Evolutionary conservation across 2,113 vertebrate species (phyloP).

Genomic region (Nansenia antarctica): DNA sequence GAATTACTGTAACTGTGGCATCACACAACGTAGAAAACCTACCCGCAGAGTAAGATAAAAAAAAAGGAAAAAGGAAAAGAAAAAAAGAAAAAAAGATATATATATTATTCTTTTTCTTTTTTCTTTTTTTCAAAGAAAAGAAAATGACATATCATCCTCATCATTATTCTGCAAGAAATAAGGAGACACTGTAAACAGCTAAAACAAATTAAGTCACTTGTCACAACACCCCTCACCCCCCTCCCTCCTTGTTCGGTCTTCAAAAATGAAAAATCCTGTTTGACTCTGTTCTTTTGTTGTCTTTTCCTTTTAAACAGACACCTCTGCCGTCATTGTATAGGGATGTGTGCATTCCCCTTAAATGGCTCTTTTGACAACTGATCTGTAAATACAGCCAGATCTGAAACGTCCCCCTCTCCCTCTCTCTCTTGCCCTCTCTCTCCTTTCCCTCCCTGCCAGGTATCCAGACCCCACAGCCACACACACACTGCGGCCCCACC

Average conservation of each 20-base stretch:
- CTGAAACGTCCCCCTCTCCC: constrained; percentile 84
- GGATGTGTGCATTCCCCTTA: constrained; percentile 88
- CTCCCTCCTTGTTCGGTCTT: constrained; percentile 60
- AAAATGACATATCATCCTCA: background rate
- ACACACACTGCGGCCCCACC: constrained; percentile 29
- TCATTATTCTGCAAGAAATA: constrained; percentile 55
- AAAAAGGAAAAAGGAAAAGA: background rate
- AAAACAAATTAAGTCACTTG: constrained; percentile 74
- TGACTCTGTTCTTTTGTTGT: constrained; percentile 67
- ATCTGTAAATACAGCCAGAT: constrained; percentile 99
- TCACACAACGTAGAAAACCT: constrained; percentile 33
- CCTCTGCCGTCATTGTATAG: constrained; percentile 62
- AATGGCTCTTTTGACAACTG: constrained; percentile 92
- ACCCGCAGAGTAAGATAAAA: constrained; percentile 43
- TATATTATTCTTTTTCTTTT: too few species aligned
- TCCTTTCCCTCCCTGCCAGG: constrained; percentile 32
- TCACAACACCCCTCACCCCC: constrained; percentile 62
- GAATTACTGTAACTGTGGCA: constrained; percentile 45
- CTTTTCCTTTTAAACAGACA: constrained; percentile 74
- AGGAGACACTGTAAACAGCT: constrained; percentile 40
- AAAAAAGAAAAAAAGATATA: background rate
- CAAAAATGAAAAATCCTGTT: constrained; percentile 62
- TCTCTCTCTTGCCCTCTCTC: constrained; percentile 23
- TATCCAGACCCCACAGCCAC: constrained; percentile 37
- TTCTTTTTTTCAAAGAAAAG: constrained; percentile 31